Percentiles rank a stretch among this genome's conserved stretches.
Evolutionary conservation across 1,140 invertebrate genomes (phyloP).

Genomic region (Diachasmimorpha longicaudata): DNA sequence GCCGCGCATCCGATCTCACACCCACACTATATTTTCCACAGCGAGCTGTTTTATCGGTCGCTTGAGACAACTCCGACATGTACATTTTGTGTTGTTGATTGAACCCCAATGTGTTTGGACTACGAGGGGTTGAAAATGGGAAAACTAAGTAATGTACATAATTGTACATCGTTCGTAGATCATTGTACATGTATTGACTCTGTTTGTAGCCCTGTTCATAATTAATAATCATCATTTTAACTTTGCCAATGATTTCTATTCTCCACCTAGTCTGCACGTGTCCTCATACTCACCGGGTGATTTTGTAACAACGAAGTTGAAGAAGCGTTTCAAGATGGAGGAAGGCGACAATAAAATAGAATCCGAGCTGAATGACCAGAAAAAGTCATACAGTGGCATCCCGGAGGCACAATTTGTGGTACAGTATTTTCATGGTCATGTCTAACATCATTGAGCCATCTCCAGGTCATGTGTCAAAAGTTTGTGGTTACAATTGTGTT

Average conservation of each 20-base stretch:
- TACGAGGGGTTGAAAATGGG: not conserved
- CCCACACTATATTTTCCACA: too few species aligned
- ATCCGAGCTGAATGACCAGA: conserved; percentile 62
- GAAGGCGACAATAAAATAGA: conserved; percentile 45
- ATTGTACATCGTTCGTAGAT: too few species aligned
- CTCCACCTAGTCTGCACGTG: not conserved
- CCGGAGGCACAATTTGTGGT: conserved; percentile 83
- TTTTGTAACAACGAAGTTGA: conserved; percentile 3
- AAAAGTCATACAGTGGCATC: conserved; percentile 79
- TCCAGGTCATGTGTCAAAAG: not conserved
- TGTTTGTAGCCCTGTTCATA: too few species aligned
- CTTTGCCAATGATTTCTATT: conserved; percentile 20
- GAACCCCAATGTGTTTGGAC: too few species aligned
- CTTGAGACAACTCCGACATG: not conserved
- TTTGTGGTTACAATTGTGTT: not conserved
- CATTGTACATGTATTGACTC: too few species aligned
- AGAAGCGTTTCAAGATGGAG: conserved; percentile 49
- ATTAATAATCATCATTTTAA: too few species aligned
- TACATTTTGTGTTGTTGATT: not conserved
- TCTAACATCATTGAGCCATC: not conserved
- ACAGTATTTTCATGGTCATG: conserved; percentile 48
- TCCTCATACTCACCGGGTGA: conserved; percentile 13
- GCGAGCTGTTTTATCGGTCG: not conserved
- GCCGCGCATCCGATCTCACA: not conserved
- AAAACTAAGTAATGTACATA: too few species aligned